Conservation (phyloP, 2,888 invertebrate genomes). For the Heteropelma amictum region DNA sequence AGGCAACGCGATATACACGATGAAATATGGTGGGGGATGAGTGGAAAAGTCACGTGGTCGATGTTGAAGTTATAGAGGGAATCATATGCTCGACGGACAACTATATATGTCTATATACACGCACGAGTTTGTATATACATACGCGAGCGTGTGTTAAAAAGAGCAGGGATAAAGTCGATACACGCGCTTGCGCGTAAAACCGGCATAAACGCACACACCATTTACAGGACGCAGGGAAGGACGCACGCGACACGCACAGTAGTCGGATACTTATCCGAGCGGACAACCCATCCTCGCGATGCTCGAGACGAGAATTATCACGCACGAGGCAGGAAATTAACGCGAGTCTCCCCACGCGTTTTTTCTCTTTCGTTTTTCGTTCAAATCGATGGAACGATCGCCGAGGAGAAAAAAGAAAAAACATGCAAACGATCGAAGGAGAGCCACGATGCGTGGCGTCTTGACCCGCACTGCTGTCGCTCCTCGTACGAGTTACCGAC, state of each 20-base stretch:
- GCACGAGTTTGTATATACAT: background rate
- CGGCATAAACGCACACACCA: slow-evolving; percentile 21
- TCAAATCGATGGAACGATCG: background rate
- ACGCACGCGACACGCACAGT: slow-evolving; percentile 51
- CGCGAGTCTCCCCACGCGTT: background rate
- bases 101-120: background rate
- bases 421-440: slow-evolving; percentile 19
- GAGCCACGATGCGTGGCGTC: slow-evolving; percentile 53
- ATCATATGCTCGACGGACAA: slow-evolving; percentile 36
- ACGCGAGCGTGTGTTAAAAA: background rate
- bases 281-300: slow-evolving; percentile 11
- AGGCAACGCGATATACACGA: slow-evolving; percentile 9
- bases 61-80: slow-evolving; percentile 25
- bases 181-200: slow-evolving; percentile 48
- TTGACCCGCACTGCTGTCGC: slow-evolving; percentile 54
- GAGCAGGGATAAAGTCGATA: background rate
- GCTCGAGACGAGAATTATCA: background rate
- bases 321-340: background rate
- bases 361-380: background rate
- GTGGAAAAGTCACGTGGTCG: slow-evolving; percentile 45
- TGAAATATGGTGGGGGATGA: slow-evolving; percentile 4
- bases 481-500: slow-evolving; percentile 29
- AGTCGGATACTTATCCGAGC: slow-evolving; percentile 33
- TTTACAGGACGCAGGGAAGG: slow-evolving; percentile 10
- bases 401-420: background rate